Evolutionary conservation across 1,140 invertebrate species (phyloP).

Genomic region (Cydia splendana): DNA sequence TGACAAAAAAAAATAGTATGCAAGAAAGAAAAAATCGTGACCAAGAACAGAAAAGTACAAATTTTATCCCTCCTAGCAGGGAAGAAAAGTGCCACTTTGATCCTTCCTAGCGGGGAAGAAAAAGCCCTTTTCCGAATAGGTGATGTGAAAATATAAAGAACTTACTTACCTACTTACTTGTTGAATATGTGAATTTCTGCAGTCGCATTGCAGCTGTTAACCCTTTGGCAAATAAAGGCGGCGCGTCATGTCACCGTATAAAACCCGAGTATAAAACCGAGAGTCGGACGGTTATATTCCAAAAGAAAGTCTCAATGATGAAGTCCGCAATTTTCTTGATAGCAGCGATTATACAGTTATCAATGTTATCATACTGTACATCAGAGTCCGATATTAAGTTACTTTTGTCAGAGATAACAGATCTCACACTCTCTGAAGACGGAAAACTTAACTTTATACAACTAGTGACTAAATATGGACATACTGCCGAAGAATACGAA

Average conservation of each 20-base stretch:
- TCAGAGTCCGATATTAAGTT: neutral
- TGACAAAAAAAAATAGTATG: too few relatives aligned
- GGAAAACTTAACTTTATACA: neutral
- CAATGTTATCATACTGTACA: neutral
- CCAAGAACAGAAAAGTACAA: too few relatives aligned
- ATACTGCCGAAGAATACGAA: neutral
- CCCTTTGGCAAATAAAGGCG: neutral
- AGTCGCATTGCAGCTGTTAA: neutral
- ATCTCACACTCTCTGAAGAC: neutral
- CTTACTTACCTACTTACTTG: too few relatives aligned
- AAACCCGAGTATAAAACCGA: too few relatives aligned
- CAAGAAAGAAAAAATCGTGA: too few relatives aligned
- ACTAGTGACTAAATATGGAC: constrained; percentile 4
- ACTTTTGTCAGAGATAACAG: neutral
- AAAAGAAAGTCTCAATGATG: neutral
- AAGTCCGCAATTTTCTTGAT: neutral
- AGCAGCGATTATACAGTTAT: neutral
- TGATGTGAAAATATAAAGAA: too few relatives aligned
- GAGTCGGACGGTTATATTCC: neutral
- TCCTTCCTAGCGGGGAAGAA: too few relatives aligned
- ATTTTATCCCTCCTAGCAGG: too few relatives aligned
- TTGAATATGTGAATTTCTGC: too few relatives aligned
- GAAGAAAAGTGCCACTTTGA: too few relatives aligned
- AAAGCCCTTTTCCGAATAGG: too few relatives aligned
- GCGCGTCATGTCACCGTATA: neutral